Base-by-base conservation (phyloP, 2,797 vertebrate species). In the Knipowitschia caucasica region DNA sequence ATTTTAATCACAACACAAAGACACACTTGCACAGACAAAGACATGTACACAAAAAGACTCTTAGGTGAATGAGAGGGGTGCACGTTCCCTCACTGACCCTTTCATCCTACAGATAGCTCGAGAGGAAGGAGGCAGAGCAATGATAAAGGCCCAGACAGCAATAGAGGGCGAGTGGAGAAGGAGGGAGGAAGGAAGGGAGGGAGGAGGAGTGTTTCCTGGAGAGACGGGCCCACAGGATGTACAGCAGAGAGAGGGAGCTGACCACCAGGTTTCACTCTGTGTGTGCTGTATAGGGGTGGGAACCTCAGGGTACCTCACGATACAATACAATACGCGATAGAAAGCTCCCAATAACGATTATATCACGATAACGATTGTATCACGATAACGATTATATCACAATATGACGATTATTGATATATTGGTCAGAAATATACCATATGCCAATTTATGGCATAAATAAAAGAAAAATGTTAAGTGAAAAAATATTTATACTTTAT, bases 201-300 rank as follows among this genome's bases (percentile, higher is more conserved):
- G 77, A 83, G 82, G 71, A 82, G 81, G 78, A 78, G 71, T 33
- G 75, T 84, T 87, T 88, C 86, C 86, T 86, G 84, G 77, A 86
- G 81, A 84, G 83, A 84, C 73, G 34, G 68, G 73, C 76, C 77
- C 71, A 74, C 83, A 88, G 85, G 85, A 88, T 84, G 81, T 78
- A 77, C 77, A 84, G 77, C 74, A 82, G 68, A 78, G 72, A 76
- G 80, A 73, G 77, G 78, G 64, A 84, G 85, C 80, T 82, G 78
- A 84, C 80, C 69, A 63, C 82, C 71, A 81, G 77, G 78, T 82
- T 80, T 56, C 78, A 57, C 59, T 82, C 67, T 66, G 64, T 73
- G 77, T 80, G 83, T 30, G 36, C 56, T 59, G 46, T 73, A n/a
- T n/a, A n/a, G n/a, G n/a, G 67, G 81, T 85, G 73, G 17, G 50